A percentile compares a stretch with the other conserved stretches of the same genome.
phyloP scores from a whole-genome alignment of 2,113 vertebrate species.

The Epinephelus fuscoguttatus region DNA sequence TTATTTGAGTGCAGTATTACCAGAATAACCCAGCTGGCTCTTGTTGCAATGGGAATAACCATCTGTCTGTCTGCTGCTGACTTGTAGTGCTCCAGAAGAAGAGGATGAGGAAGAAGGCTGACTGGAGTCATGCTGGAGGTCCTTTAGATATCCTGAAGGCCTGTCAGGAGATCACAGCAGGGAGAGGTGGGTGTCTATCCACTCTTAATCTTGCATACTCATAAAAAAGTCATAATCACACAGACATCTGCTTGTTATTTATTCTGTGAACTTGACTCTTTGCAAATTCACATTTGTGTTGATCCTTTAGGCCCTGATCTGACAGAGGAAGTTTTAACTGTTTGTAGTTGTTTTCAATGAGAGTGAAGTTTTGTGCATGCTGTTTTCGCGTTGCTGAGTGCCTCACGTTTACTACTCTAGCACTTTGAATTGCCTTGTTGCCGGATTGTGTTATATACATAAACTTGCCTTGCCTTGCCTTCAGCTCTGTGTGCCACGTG shows the following conservation, averaged over 20 bases:
- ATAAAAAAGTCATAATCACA: background rate
- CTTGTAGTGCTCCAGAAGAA: constrained; percentile 89
- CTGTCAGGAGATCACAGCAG: constrained; percentile 90
- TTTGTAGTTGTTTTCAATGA: no score
- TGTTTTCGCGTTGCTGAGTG: no score
- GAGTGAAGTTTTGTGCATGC: no score
- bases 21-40: constrained; percentile 14
- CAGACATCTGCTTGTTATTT: background rate
- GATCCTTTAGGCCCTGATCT: background rate
- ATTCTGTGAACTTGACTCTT: background rate
- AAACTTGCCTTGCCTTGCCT: no score
- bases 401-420: no score
- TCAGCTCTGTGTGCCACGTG: no score
- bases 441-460: no score
- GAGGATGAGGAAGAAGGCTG: constrained; percentile 85
- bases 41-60: constrained; percentile 10
- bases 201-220: background rate
- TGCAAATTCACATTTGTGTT: background rate
- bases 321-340: no score
- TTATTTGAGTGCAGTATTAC: constrained; percentile 2
- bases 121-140: constrained; percentile 88
- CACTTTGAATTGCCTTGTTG: no score
- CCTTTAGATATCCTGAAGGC: constrained; percentile 89
- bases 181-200: constrained; percentile 83
- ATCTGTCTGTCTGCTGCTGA: background rate